Base-by-base conservation (phyloP, 1,140 invertebrate genomes). In the Battus philenor region DNA sequence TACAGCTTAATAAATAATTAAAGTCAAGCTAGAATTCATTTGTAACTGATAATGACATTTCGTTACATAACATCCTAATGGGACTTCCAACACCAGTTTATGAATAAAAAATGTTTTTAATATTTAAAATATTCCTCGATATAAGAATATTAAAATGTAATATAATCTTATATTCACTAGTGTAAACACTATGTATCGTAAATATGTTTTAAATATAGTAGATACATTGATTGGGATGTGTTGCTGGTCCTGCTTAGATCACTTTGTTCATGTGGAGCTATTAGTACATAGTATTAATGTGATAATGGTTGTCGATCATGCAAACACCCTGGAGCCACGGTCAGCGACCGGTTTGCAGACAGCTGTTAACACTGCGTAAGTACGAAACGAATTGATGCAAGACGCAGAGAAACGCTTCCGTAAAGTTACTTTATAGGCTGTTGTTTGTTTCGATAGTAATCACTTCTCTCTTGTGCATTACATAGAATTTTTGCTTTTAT, bases 251-350 rank as follows among this genome's bases (percentile, higher is more conserved):
- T 51, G 44, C 47, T 54, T 57, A 47, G 61, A 36, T 52, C 26
- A 50, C 44, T 64, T 56, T 55, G 52, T 77, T 73, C 68, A 61
- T 73, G 60, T 60, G 17, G 50, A 70, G 76, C 73, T 79, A 77
- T 51, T 73, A 73, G 68, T 73, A 60, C 70, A 67, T 73, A 69
- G 63, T 81, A 82, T 82, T 85, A 85, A 85, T 85, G 66, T 81
- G 64, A 78, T 79, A 75, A 82, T 84, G 77, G 78, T 85, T 85
- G 76, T 82, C 76, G 69, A 77, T 85, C 78, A 82, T 82, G 78
- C 81, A 71, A 82, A 75, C 80, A 54, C 44, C 68, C 58, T 65
- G 77, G 75, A 75, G 75, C 60, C 59, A 53, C 58, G 60, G 39
- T 50, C 61, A 61, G 64, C 67, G 68, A 62, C 67, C 66, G 55